Conservation (phyloP, 2,797 vertebrate species). For the Okamejei kenojei region DNA sequence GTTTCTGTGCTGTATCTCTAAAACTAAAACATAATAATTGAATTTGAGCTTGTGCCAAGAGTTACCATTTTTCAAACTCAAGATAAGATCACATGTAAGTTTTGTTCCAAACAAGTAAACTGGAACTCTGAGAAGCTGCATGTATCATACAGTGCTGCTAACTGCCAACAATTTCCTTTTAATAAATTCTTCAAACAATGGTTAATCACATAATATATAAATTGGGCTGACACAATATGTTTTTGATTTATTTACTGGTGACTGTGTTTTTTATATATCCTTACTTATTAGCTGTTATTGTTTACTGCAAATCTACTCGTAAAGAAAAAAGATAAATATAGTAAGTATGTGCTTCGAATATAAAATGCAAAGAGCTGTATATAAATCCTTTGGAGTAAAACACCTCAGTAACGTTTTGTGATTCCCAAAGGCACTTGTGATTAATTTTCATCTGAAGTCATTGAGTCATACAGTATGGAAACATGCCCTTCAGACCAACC, state of each 20-base stretch:
- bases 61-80: constrained; percentile 26
- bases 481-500: too few relatives aligned
- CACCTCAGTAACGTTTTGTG: not conserved
- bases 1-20: too few relatives aligned
- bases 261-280: not conserved
- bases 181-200: constrained; percentile 23
- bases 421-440: not conserved
- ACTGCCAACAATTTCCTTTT: constrained; percentile 23
- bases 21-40: not conserved
- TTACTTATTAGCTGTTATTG: not conserved
- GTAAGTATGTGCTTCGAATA: not conserved
- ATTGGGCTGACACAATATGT: not conserved
- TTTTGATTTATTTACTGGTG: not conserved
- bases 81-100: not conserved
- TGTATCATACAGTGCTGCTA: not conserved
- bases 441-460: not conserved
- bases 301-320: not conserved
- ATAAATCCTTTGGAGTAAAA: not conserved
- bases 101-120: not conserved
- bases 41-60: constrained; percentile 16
- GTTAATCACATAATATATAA: not conserved
- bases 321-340: not conserved
- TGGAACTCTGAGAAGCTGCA: not conserved
- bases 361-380: not conserved
- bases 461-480: too few relatives aligned